phyloP scores from a whole-genome alignment of 2,797 vertebrate species.

The Orestias chungarensis region DNA sequence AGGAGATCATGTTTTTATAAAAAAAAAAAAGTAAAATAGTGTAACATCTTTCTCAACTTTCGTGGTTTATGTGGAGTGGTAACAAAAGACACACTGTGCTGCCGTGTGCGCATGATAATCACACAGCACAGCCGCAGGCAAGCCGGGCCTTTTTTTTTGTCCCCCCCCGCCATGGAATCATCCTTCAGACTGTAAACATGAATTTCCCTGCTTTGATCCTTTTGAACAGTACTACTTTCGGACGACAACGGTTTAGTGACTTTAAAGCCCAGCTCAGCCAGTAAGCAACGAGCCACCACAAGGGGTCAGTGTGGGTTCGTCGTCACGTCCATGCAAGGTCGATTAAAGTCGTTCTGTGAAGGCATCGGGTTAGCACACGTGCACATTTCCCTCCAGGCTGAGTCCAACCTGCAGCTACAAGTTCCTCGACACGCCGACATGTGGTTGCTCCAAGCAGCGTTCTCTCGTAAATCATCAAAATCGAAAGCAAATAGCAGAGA shows the following conservation, averaged over 20 bases:
- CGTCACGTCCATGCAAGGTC: neutral
- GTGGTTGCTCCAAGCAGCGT: neutral
- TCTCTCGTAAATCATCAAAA: neutral
- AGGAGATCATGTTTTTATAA: neutral
- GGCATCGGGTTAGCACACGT: conserved; percentile 37
- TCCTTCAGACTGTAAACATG: conserved; percentile 6
- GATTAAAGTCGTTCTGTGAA: neutral
- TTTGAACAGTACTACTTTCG: neutral
- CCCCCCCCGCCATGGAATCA: conserved; percentile 10
- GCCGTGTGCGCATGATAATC: conserved; percentile 69
- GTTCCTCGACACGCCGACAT: conserved; percentile 17
- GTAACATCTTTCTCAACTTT: conserved; percentile 14
- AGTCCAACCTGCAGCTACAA: conserved; percentile 48
- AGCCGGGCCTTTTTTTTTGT: neutral
- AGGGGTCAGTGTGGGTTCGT: conserved; percentile 51
- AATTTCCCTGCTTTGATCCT: neutral
- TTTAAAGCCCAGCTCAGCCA: neutral
- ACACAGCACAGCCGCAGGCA: conserved; percentile 58
- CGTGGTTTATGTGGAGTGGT: conserved; percentile 34
- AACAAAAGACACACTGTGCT: conserved; percentile 71
- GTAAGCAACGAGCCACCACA: conserved; percentile 14
- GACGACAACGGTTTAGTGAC: neutral
- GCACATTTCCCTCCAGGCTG: conserved; percentile 15
- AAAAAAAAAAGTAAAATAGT: neutral
- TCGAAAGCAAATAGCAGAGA: neutral